Conservation (phyloP, 1,140 invertebrate genomes). For the Drosophila grimshawi region DNA sequence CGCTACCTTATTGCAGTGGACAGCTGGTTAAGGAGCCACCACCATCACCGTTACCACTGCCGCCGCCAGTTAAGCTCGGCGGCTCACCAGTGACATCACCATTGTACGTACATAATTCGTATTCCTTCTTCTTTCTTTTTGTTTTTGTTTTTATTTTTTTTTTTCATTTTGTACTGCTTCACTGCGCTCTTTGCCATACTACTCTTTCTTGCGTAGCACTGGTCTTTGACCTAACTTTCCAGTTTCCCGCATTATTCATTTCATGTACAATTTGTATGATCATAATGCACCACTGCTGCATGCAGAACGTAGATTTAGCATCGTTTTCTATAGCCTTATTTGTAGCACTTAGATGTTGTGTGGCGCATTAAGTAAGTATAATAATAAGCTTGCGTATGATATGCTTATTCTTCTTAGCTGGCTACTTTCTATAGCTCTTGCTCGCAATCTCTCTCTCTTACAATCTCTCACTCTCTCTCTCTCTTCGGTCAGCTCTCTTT, state of each 20-base stretch:
- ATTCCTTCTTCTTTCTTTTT: constrained; percentile 10
- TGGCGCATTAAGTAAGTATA: background rate
- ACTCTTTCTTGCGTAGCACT: constrained; percentile 1
- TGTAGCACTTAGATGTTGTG: constrained; percentile 27
- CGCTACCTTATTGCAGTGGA: constrained; percentile 95
- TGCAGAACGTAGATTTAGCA: constrained; percentile 21
- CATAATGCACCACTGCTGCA: constrained; percentile 27
- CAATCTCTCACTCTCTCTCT: background rate
- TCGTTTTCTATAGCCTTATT: constrained; percentile 1
- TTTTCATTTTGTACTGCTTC: constrained; percentile 16
- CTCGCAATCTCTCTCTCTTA: background rate
- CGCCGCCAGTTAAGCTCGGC: constrained; percentile 90
- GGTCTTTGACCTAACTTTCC: background rate
- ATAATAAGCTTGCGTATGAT: constrained; percentile 4
- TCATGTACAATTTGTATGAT: constrained; percentile 15
- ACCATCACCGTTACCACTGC: constrained; percentile 90
- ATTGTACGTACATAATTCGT: constrained; percentile 86
- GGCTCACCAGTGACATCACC: constrained; percentile 88
- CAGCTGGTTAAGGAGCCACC: constrained; percentile 89
- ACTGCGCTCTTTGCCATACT: background rate
- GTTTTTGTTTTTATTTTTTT: background rate
- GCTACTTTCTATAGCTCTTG: background rate
- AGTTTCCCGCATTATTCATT: constrained; percentile 39
- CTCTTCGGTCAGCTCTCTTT: background rate
- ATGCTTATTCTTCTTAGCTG: background rate